Conservation (phyloP, 2,888 invertebrate species). For the Troides oblongomaculatus region DNA sequence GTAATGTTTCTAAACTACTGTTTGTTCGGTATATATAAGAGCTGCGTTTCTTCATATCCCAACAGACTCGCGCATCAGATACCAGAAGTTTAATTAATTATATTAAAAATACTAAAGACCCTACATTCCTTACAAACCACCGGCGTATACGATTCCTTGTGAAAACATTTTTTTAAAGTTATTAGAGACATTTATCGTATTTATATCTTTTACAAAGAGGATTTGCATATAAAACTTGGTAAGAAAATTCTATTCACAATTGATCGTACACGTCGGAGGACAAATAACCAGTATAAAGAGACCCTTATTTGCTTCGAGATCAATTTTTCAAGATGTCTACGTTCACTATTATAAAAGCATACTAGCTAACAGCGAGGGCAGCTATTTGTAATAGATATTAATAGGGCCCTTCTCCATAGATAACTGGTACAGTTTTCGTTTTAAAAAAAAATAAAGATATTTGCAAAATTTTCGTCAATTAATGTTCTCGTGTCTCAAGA, state of each 20-base stretch:
- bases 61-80: too few relatives aligned
- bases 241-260: not conserved
- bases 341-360: slow-evolving; percentile 35
- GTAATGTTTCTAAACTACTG: too few relatives aligned
- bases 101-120: too few relatives aligned
- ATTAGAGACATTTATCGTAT: too few relatives aligned
- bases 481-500: not conserved
- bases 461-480: not conserved
- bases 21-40: too few relatives aligned
- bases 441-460: not conserved
- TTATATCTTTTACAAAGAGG: not conserved
- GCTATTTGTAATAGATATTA: slow-evolving; percentile 29
- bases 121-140: too few relatives aligned
- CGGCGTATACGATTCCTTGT: too few relatives aligned
- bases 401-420: not conserved
- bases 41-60: too few relatives aligned
- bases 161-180: too few relatives aligned
- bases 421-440: not conserved
- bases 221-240: not conserved
- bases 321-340: slow-evolving; percentile 44
- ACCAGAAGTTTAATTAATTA: too few relatives aligned
- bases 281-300: slow-evolving; percentile 35
- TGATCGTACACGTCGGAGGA: slow-evolving; percentile 3
- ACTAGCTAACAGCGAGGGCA: slow-evolving; percentile 29
- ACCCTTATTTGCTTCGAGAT: slow-evolving; percentile 37